These are phyloP conservation scores for Ciconia stormi DNA, from an alignment of 2,113 vertebrate genomes.

Conservation along the genomic window DNA sequence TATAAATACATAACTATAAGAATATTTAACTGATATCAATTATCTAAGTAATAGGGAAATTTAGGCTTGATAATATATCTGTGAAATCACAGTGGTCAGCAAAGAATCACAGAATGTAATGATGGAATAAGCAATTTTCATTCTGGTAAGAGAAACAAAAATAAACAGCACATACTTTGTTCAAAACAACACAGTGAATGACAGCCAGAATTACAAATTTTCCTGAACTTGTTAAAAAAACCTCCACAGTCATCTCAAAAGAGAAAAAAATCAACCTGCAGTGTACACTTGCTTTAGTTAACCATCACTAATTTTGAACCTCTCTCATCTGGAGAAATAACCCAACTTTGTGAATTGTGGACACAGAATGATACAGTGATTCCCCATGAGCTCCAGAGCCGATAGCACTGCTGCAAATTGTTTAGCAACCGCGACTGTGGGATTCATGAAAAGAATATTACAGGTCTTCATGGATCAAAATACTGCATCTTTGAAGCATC, in stretches of 20 bases:
- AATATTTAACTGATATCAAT: neutral
- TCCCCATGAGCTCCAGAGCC: neutral
- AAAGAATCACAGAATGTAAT: neutral
- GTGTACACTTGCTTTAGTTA: neutral
- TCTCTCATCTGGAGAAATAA: neutral
- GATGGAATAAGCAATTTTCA: neutral
- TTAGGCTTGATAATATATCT: neutral
- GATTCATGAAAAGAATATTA: constrained; percentile 10
- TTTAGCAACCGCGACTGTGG: neutral
- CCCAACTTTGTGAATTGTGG: neutral
- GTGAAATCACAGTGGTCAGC: neutral
- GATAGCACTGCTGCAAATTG: neutral
- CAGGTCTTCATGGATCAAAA: constrained; percentile 31
- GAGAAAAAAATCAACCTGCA: neutral
- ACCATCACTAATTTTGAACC: neutral
- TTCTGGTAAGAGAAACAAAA: neutral
- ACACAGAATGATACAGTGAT: neutral
- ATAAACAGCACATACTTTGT: neutral
- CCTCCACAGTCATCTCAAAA: neutral
- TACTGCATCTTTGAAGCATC: neutral
- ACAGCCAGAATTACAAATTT: neutral
- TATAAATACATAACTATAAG: neutral
- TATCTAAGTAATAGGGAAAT: neutral
- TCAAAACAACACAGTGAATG: neutral
- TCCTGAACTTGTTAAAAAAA: neutral